Evolutionary conservation across 1,140 invertebrate species (phyloP), one percentile per base, ranked within the genome.

Genomic region (Oedothorax gibbosus): DNA sequence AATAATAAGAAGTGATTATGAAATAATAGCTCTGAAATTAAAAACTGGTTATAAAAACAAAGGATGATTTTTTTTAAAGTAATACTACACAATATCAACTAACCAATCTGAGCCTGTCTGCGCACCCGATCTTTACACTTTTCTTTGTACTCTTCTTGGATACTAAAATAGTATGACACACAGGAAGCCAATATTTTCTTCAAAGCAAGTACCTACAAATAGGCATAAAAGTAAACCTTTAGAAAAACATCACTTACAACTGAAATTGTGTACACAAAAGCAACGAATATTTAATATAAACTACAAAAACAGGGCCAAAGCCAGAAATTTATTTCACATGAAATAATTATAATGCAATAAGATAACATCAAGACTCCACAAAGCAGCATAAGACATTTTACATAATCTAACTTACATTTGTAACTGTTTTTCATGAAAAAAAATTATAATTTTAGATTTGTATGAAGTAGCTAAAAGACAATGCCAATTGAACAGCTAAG

Each of bases 121-220:
- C 56, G 66, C 14, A 79, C 77, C 35, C 54, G 62, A 66, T 62
- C 50, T 10, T 79, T 79, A 15, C 77, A 79, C 35, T 64, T 79
- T 9, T 54, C 56, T 54, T 53, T 54, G 15, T 79, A 79, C 10
- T 79, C 77, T 53, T 79, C 77, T 68, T 79, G 77, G 20, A 79
- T 79, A 54, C 64, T 66, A 15, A 66, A 79, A 68, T 79, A 79
- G 14, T 65, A 65, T 15, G 77, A 57, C 7, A 79, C 56, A n/a
- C 15, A 50, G 4, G 62, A 65, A 35, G 77, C n/a, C 20, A 79
- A 54, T 68, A 56, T 68, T 53, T 68, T 79, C 65, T 79, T 79
- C 50, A 66, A 18, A 8, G n/a, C 54, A n/a, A 79, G 8, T 9
- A 64, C 54, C 77, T 79, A 20, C 14, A 14, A 54, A 64, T 62